Evolutionary conservation across 2,113 vertebrate species (phyloP).

Genomic region (Globicephala melas): DNA sequence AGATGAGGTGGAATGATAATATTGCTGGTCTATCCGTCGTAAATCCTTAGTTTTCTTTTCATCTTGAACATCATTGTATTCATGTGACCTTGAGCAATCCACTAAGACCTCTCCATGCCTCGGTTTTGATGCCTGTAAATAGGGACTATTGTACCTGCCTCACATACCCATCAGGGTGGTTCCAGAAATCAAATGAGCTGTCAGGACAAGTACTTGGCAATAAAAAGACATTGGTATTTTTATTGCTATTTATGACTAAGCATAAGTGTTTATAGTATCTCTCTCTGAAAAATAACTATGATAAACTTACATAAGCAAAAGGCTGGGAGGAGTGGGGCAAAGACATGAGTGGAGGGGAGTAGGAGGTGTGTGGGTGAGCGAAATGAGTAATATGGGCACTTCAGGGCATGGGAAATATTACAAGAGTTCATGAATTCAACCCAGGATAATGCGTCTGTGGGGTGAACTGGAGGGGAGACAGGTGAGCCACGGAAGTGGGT

Average conservation of each 20-base stretch:
- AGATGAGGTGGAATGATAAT: neutral
- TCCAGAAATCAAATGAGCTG: conserved; percentile 12
- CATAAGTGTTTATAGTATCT: neutral
- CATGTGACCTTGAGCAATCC: neutral
- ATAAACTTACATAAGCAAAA: conserved; percentile 34
- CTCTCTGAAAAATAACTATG: conserved; percentile 43
- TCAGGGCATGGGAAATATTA: neutral
- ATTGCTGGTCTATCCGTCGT: neutral
- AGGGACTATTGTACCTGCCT: neutral
- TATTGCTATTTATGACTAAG: conserved; percentile 16
- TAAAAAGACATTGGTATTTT: conserved; percentile 14
- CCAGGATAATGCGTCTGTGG: conserved; percentile 30
- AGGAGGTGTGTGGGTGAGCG: conserved; percentile 50
- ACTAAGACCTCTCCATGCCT: neutral
- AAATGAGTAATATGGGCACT: conserved; percentile 48
- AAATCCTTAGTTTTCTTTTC: neutral
- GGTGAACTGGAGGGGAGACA: conserved; percentile 60
- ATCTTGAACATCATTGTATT: neutral
- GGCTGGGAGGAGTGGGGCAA: conserved; percentile 36
- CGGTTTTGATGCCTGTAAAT: neutral
- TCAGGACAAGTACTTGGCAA: conserved; percentile 14
- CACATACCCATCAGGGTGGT: neutral
- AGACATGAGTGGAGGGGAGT: conserved; percentile 38
- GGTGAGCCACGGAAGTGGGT: conserved; percentile 26
- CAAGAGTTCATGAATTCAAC: conserved; percentile 33